Evolutionary conservation across 2,888 invertebrate genomes (phyloP).

Genomic region (Sylvicola cinctus): DNA sequence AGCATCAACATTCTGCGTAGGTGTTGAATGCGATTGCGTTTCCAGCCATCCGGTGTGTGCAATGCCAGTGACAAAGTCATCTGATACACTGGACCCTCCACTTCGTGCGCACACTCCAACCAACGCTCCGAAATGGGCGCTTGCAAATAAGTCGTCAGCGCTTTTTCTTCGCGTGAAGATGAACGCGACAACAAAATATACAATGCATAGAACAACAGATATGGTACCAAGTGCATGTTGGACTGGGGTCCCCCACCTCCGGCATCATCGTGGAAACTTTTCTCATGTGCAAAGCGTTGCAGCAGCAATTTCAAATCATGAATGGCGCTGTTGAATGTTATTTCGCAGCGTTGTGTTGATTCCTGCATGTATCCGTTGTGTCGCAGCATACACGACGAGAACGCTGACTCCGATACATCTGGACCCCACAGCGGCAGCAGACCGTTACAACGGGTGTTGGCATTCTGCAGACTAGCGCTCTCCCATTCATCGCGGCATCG

Average conservation of each 20-base stretch:
- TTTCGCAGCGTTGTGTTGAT: constrained; percentile 25
- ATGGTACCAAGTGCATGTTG: constrained; percentile 92
- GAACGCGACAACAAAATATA: constrained; percentile 75
- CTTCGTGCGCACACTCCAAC: constrained; percentile 70
- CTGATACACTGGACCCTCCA: constrained; percentile 85
- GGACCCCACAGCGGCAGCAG: constrained; percentile 93
- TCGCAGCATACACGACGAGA: constrained; percentile 81
- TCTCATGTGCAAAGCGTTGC: constrained; percentile 76
- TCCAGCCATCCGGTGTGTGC: constrained; percentile 61
- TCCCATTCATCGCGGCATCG: constrained; percentile 88
- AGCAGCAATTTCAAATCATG: constrained; percentile 85
- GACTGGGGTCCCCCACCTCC: constrained; percentile 94
- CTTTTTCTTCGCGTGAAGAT: constrained; percentile 57
- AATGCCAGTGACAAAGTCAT: constrained; percentile 59
- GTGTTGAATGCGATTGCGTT: constrained; percentile 42
- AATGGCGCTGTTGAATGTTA: constrained; percentile 32
- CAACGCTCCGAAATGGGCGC: constrained; percentile 37
- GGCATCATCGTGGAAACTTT: constrained; percentile 92
- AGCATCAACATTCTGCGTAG: constrained; percentile 54
- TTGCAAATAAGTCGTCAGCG: constrained; percentile 50
- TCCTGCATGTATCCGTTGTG: constrained; percentile 65
- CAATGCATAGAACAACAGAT: constrained; percentile 81
- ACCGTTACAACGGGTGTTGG: constrained; percentile 94
- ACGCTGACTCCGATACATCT: constrained; percentile 77
- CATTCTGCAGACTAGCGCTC: constrained; percentile 92